phyloP scores from a whole-genome alignment of 2,113 vertebrate species.

The Neogobius melanostomus region DNA sequence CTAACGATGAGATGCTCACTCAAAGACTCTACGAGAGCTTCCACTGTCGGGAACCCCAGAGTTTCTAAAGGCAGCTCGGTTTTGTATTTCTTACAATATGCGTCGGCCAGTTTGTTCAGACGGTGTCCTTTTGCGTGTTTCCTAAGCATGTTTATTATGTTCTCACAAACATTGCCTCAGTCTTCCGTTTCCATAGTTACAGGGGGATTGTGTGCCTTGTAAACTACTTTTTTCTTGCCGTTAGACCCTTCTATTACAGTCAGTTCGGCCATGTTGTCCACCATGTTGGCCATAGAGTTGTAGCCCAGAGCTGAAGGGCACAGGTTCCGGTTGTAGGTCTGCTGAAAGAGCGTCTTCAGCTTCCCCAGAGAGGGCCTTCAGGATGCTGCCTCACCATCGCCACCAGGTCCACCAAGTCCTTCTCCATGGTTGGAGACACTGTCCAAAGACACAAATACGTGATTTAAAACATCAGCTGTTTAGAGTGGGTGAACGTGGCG shows the following conservation, averaged over 20 bases:
- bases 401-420: slow-evolving; percentile 39
- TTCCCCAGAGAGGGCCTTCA: slow-evolving; percentile 58
- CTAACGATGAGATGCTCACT: slow-evolving; percentile 46
- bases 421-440: slow-evolving; percentile 47
- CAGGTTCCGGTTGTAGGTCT: slow-evolving; percentile 58
- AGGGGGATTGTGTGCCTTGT: slow-evolving; percentile 24
- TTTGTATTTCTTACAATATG: slow-evolving; percentile 54
- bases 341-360: slow-evolving; percentile 40
- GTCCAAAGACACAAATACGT: neutral
- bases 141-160: slow-evolving; percentile 55
- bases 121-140: slow-evolving; percentile 53
- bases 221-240: slow-evolving; percentile 32
- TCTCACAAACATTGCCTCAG: neutral
- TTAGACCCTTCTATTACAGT: slow-evolving; percentile 25
- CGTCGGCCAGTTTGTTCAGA: slow-evolving; percentile 33
- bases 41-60: slow-evolving; percentile 58
- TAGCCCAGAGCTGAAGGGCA: slow-evolving; percentile 44
- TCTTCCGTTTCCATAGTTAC: neutral
- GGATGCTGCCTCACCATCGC: slow-evolving; percentile 55
- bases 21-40: slow-evolving; percentile 49
- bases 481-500: too few species aligned
- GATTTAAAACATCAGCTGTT: too few species aligned
- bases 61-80: slow-evolving; percentile 32
- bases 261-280: slow-evolving; percentile 48
- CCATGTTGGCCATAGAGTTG: slow-evolving; percentile 35